Evolutionary conservation across 2,888 invertebrate genomes (phyloP).

Genomic region (Acheta domesticus): DNA sequence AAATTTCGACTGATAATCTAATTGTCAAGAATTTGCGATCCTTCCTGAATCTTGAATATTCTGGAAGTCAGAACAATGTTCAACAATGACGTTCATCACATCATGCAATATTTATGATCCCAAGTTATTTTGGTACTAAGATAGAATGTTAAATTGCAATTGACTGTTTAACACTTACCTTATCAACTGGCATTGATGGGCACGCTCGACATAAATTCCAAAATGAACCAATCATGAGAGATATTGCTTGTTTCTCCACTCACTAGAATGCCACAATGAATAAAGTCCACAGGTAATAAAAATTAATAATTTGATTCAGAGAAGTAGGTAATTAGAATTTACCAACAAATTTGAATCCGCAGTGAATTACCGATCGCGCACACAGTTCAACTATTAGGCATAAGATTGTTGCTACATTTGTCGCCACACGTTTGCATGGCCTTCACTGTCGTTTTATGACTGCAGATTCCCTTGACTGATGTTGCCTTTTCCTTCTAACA

Average conservation of each 20-base stretch:
- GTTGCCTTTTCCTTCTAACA: background rate
- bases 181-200: conserved; percentile 94
- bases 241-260: conserved; percentile 27
- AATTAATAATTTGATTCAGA: background rate
- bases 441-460: background rate
- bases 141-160: no score
- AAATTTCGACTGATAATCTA: no score
- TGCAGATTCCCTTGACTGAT: background rate
- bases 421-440: background rate
- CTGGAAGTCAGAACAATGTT: no score
- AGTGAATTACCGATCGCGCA: background rate
- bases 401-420: background rate
- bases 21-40: no score
- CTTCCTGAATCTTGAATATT: no score
- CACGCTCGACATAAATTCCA: conserved; percentile 96
- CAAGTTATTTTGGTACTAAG: no score
- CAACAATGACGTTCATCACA: no score
- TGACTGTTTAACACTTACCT: conserved; percentile 60
- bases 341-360: no score
- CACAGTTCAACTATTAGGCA: background rate
- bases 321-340: no score
- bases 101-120: no score
- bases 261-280: conserved; percentile 26
- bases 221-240: conserved; percentile 89
- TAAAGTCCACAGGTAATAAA: background rate